Evolutionary conservation across 1,140 invertebrate genomes (phyloP), one percentile per base, ranked within the genome.

Genomic region (Leptinotarsa undecemlineata): DNA sequence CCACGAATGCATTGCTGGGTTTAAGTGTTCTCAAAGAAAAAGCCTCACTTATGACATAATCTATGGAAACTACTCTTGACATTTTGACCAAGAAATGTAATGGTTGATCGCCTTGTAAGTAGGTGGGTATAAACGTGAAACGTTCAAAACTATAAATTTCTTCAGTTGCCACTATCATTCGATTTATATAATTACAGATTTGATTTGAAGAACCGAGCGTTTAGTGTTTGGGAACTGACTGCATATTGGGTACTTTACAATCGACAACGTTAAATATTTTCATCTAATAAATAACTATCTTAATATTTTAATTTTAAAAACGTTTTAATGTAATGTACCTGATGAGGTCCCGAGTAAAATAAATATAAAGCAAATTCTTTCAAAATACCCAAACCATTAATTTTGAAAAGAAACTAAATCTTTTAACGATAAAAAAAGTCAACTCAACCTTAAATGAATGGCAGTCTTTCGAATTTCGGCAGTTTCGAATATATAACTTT

Each of bases 391-490:
- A 80, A 78, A 84, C 74, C 74, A 85, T 84, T 76, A 85, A 85
- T 85, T 85, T 85, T 84, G 83, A 83, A 84, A 85, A 71, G 78
- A 48, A 83, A 84, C 78, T 74, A 47, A 83, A 81, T 48, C 17
- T 23, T 68, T 62, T 75, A 82, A 81, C 63, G 71, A 73, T 48
- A 79, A 82, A 72, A 13, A 67, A 80, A 80, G 33, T 23, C 8
- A 83, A 84, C 75, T 71, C 14, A 82, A 82, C 76, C 76, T 75
- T 83, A 84, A 84, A 79, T 80, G 76, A 85, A 85, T 78, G 81
- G 83, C 84, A 85, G 84, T 85, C 84, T 85, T 84, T 81, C 79
- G 75, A 84, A 85, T 82, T 83, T 83, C 81, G 83, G 83, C 83
- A 84, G 83, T 85, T 83, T 83, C 76, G 74, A 83, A 82, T 84